A percentile compares a stretch with the other conserved stretches of the same genome.
These are phyloP conservation scores for Himalopsyche japonica DNA, from an alignment of 2,888 invertebrate genomes.

Conservation along the genomic window DNA sequence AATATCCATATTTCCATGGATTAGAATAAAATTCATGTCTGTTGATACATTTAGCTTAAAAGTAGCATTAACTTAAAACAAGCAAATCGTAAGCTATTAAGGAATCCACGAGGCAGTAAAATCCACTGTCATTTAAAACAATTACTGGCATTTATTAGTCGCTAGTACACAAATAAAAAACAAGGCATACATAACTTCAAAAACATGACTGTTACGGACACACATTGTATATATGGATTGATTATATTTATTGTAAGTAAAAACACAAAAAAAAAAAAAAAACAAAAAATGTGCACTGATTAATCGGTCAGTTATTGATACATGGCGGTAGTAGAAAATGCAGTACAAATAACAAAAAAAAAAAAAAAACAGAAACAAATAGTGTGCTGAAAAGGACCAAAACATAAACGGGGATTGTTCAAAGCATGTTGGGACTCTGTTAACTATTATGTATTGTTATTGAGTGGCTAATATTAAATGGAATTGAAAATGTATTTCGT, in stretches of 20 bases:
- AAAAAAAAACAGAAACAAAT: background rate
- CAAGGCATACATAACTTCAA: conserved; percentile 23
- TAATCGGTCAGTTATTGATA: background rate
- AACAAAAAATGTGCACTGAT: background rate
- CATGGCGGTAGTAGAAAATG: background rate
- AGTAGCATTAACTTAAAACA: background rate
- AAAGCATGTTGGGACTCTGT: background rate
- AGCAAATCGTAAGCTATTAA: background rate
- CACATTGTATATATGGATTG: conserved; percentile 24
- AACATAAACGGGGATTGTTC: background rate
- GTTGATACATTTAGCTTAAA: background rate
- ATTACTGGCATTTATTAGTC: background rate
- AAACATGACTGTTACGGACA: conserved; percentile 19
- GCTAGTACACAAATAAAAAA: conserved; percentile 2
- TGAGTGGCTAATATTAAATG: background rate
- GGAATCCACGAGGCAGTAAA: too few relatives aligned
- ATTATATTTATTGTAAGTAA: conserved; percentile 23
- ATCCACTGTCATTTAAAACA: too few relatives aligned
- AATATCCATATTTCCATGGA: too few relatives aligned
- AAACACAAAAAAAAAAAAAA: background rate
- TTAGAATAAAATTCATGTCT: too few relatives aligned
- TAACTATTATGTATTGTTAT: background rate
- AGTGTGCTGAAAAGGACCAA: background rate
- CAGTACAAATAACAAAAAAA: background rate
- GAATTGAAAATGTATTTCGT: background rate